These are phyloP conservation scores for Spongia lamella DNA, from an alignment of 37 sponge, comb jelly and placozoan species.

Conservation along the genomic window DNA sequence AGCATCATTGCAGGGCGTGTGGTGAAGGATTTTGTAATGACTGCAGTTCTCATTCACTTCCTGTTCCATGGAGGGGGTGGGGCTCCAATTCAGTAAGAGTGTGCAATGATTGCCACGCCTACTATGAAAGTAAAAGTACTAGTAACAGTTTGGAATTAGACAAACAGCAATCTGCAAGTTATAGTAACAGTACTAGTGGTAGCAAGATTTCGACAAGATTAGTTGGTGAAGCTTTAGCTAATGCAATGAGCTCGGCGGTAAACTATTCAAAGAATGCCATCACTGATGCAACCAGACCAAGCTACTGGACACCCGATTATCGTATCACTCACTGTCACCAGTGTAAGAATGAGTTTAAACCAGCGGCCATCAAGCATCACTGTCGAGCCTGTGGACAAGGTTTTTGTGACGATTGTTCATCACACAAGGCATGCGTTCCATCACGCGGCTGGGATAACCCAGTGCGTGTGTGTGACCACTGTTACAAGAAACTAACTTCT, in stretches of 20 bases:
- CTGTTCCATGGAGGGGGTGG: conserved; percentile 96
- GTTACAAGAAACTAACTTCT: conserved; percentile 26
- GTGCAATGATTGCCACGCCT: conserved; percentile 75
- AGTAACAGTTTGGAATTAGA: too few relatives aligned
- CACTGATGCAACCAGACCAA: conserved; percentile 83
- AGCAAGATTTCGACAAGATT: conserved; percentile 66
- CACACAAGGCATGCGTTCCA: conserved; percentile 56
- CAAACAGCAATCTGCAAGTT: not conserved
- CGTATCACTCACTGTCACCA: conserved; percentile 63
- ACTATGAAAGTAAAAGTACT: not conserved
- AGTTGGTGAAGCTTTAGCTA: conserved; percentile 70
- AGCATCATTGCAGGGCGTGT: conserved; percentile 96
- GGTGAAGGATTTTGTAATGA: conserved; percentile 88
- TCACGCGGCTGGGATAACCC: conserved; percentile 89
- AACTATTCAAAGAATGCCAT: conserved; percentile 57
- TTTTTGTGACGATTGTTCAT: conserved; percentile 86
- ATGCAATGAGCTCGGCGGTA: conserved; percentile 60
- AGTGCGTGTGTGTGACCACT: conserved; percentile 87
- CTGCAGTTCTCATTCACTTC: conserved; percentile 68
- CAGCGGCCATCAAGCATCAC: conserved; percentile 72
- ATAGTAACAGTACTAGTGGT: not conserved
- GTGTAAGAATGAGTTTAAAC: conserved; percentile 50
- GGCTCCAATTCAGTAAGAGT: conserved; percentile 82
- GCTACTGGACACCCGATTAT: conserved; percentile 86
- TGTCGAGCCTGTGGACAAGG: conserved; percentile 91